Percentiles rank a stretch among this genome's conserved stretches.
Conservation (phyloP, 1,140 invertebrate genomes). For the Macrobrachium rosenbergii region DNA sequence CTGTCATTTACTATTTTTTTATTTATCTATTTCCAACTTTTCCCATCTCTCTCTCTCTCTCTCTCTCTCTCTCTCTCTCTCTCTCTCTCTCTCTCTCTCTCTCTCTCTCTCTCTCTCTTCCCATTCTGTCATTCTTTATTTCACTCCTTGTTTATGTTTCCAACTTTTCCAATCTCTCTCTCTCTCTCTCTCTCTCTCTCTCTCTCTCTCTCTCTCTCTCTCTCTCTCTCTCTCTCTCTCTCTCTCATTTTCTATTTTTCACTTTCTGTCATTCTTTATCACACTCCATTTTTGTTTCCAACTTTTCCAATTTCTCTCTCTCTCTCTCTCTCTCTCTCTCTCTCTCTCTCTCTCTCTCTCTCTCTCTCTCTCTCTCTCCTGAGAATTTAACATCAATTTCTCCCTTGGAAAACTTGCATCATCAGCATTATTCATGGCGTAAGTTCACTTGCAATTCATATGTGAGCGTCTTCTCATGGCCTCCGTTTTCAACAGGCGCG, state of each 20-base stretch:
- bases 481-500: too few species aligned
- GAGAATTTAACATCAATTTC: too few species aligned
- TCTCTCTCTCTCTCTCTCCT: too few species aligned
- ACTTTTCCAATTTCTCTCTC: too few species aligned
- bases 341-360: too few species aligned
- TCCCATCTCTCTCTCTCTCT: neutral
- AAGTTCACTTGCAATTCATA: too few species aligned
- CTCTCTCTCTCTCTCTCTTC: constrained; percentile 5
- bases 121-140: neutral
- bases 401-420: too few species aligned
- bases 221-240: neutral
- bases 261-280: neutral
- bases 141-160: neutral
- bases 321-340: too few species aligned
- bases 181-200: too few species aligned
- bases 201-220: neutral
- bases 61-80: constrained; percentile 18
- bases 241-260: neutral
- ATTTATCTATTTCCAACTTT: constrained; percentile 7
- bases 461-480: too few species aligned
- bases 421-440: too few species aligned
- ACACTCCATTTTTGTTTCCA: neutral
- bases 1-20: neutral
- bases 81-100: neutral
- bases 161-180: too few species aligned